Evolutionary conservation across 2,888 invertebrate genomes (phyloP), one percentile per base, ranked within the genome.

Genomic region (Callosobruchus maculatus): DNA sequence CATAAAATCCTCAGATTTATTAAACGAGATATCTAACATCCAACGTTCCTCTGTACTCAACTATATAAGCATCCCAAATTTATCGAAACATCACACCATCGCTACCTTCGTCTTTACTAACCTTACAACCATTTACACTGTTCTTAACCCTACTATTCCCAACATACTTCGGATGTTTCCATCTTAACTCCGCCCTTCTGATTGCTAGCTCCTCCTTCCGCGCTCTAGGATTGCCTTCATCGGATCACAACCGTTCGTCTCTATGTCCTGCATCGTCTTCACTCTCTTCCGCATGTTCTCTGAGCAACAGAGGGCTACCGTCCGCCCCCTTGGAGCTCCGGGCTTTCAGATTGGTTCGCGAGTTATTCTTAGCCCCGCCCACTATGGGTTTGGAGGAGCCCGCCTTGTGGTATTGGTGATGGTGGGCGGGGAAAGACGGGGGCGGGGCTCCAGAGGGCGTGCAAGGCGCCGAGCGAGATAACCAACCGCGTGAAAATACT

Each of bases 391-490:
- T 88, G 74, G 90, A 88, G 66, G 90, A 89, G 70, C 78, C 75
- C 66, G 73, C 75, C 74, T 90, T 88, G 49, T 90, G 89, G 49
- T 76, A 74, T 69, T 75, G 75, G 72, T 76, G 76, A n/a, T 78
- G 77, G 49, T 76, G 73, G n/a, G 90, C 87, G 70, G 92, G 90
- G 20, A 92, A 91, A 78, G 92, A 88, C 13, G 93, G 93, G 20
- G 92, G 92, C 73, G 92, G 88, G 31, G 91, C 91, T 49, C 93
- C 88, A 77, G 92, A 92, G 0, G 95, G 95, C 0, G 95, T 95
- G 1, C 93, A 93, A 0, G 95, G 95, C 0, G 95, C 95, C 0
- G 95, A 95, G 22, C 93, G 78, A 0, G 95, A 93, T 7, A 94
- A 88, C 88, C 92, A 92, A 69, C 92, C 89, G 77, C 84, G 86